phyloP scores from a whole-genome alignment of 2,888 invertebrate genomes.

The Syrista parreyssii region DNA sequence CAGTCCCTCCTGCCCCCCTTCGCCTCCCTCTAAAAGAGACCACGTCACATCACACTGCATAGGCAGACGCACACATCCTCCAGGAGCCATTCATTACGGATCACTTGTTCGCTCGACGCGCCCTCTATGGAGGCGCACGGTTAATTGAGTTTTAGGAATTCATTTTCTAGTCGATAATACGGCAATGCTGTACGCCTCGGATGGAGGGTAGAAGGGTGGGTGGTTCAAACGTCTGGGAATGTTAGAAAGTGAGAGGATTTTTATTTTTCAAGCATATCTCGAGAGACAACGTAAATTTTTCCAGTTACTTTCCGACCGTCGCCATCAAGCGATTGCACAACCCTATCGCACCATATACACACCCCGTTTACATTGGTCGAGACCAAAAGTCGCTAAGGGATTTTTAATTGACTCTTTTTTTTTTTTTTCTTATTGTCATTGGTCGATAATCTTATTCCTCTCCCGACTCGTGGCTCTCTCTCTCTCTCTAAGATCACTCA shows the following conservation, averaged over 20 bases:
- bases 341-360: not conserved
- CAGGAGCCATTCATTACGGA: conserved; percentile 36
- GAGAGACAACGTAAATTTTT: not conserved
- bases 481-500: not conserved
- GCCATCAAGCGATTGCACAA: not conserved
- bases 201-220: no score
- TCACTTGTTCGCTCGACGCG: conserved; percentile 20
- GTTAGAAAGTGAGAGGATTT: conserved; percentile 18
- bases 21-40: conserved; percentile 20
- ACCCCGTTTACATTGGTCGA: not conserved
- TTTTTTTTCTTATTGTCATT: not conserved
- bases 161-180: conserved; percentile 49
- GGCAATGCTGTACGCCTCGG: no score
- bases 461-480: not conserved
- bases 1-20: conserved; percentile 14
- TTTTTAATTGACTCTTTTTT: conserved; percentile 9
- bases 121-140: conserved; percentile 28
- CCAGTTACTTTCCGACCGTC: not conserved
- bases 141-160: conserved; percentile 59
- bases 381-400: conserved; percentile 1
- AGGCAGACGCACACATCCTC: conserved; percentile 13
- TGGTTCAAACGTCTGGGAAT: conserved; percentile 28
- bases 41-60: conserved; percentile 14
- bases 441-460: not conserved
- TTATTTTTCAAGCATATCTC: not conserved